Base-by-base conservation (phyloP, 2,113 vertebrate genomes). In the Pollimyrus isidori region DNA sequence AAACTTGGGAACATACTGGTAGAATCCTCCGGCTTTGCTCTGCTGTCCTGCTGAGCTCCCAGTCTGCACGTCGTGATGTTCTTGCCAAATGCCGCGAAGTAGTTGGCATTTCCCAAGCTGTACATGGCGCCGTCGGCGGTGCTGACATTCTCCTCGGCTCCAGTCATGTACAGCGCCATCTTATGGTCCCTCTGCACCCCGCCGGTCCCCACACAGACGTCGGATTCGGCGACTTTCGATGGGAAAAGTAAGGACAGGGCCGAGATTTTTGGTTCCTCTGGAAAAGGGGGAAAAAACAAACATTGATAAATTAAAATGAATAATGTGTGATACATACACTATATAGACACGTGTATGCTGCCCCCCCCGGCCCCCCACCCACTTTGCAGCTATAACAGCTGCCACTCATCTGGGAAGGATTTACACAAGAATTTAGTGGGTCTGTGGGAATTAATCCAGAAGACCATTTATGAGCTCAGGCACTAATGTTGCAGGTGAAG, bases 181-280 rank as follows among this genome's bases (percentile, higher is more conserved):
- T 42, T 3, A 0, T 80, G 15, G 35, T 35, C 17, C 4, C 4
- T 42, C 73, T 80, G 73, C 2, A 80, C 10, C 15, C 73, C 73
- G 1, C 73, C 73, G 0, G 11, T 35, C 26, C 35, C 73, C 73
- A 80, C 11, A 80, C 73, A 80, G 35, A 80, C 73, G 11, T 4
- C n/a, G 0, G 0, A 1, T 19, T 80, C 13, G 0, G 2, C 10
- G 4, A 2, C 1, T 1, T 3, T 0, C 42, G 73, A 19, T 17
- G 30, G 4, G 4, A 80, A 0, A 39, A 80, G 35, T 35, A 80
- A 17, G 35, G 73, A 17, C 73, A 80, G 1, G 35, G 0, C n/a
- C 35, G 11, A 39, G 7, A 80, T 39, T 1, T 7, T 42, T 80
- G 30, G 13, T 35, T 42, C 35, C 73, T 80, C 73, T 80, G 35